Evolutionary conservation across 2,113 vertebrate genomes (phyloP).

Genomic region (Irena cyanogastra): DNA sequence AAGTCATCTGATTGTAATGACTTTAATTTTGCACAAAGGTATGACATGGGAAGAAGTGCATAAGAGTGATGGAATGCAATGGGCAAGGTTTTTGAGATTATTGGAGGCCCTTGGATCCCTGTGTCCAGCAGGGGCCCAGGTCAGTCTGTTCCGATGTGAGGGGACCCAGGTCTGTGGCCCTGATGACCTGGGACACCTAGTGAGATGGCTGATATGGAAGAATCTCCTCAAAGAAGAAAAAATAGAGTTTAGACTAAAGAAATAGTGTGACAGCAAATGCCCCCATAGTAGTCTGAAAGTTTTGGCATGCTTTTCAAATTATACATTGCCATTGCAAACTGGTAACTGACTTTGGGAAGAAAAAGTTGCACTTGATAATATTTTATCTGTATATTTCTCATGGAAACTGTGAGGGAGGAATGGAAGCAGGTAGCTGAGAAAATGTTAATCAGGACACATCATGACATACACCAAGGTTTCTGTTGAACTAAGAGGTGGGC

Average conservation of each 20-base stretch:
- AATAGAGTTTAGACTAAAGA: not conserved
- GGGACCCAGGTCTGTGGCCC: not conserved
- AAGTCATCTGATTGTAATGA: not conserved
- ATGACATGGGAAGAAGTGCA: not conserved
- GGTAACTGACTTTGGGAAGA: not conserved
- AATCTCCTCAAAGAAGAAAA: not conserved
- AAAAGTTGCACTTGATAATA: not conserved
- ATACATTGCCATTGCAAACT: rapidly evolving
- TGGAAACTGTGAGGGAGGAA: not conserved
- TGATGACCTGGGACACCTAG: not conserved
- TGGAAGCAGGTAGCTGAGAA: not conserved
- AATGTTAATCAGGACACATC: not conserved
- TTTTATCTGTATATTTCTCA: not conserved
- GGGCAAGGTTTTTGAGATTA: not conserved
- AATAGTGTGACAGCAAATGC: rapidly evolving
- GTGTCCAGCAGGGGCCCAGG: rapidly evolving
- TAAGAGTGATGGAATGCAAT: not conserved
- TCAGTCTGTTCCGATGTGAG: not conserved
- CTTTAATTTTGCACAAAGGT: not conserved
- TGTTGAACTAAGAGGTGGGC: not conserved
- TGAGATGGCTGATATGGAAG: not conserved
- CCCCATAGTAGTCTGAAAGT: not conserved
- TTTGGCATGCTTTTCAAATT: not conserved
- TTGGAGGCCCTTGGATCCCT: not conserved
- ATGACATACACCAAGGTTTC: not conserved